Conservation (phyloP, 2,888 invertebrate genomes). For the Escarpia spicata region DNA sequence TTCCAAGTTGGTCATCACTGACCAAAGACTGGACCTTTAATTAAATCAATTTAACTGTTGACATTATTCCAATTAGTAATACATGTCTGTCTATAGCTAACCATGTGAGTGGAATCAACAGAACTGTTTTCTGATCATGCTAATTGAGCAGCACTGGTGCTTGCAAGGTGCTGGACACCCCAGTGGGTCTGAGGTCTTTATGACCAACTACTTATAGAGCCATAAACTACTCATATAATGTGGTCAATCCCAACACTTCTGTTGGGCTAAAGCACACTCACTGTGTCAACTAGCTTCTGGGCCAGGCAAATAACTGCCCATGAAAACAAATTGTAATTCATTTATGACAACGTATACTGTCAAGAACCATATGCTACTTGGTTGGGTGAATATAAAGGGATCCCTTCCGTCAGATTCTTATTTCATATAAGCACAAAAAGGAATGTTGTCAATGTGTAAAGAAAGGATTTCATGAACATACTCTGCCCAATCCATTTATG, state of each 20-base stretch:
- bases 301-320: conserved; percentile 6
- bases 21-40: not conserved
- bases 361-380: not conserved
- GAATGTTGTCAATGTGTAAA: not conserved
- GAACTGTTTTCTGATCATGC: not conserved
- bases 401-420: not conserved
- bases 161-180: not conserved
- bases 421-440: not conserved
- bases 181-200: not conserved
- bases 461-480: not conserved
- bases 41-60: not conserved
- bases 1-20: not conserved
- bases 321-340: conserved; percentile 13
- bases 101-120: not conserved
- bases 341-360: not conserved
- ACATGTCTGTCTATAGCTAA: not conserved
- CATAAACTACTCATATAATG: not conserved
- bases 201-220: not conserved
- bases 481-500: not conserved
- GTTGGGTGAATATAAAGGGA: not conserved
- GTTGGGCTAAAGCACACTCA: not conserved
- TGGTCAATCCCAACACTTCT: conserved; percentile 16
- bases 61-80: not conserved
- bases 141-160: not conserved
- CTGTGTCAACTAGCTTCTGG: not conserved